Conservation (phyloP, 2,888 invertebrate species). For the Macrophya annulata region DNA sequence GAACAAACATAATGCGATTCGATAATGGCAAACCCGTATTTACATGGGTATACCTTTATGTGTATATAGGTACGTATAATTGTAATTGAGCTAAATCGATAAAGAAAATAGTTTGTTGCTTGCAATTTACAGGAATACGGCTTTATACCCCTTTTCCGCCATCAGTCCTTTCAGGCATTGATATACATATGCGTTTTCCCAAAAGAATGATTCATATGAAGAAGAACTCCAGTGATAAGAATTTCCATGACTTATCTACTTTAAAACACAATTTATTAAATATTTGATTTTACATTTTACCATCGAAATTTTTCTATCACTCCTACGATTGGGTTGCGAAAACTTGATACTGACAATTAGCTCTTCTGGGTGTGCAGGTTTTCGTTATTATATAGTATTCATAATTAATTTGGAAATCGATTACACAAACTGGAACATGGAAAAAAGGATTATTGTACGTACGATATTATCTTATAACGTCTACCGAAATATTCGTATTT, state of each 20-base stretch:
- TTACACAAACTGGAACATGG: not conserved
- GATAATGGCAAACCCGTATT: constrained; percentile 5
- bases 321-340: not conserved
- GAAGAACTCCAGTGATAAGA: too few relatives aligned
- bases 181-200: too few relatives aligned
- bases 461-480: not conserved
- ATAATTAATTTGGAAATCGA: too few relatives aligned
- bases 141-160: not conserved
- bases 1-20: constrained; percentile 5
- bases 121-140: not conserved
- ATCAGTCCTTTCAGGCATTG: too few relatives aligned
- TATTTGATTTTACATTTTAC: not conserved
- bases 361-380: too few relatives aligned
- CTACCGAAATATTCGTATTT: not conserved
- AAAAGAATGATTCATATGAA: too few relatives aligned
- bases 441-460: not conserved
- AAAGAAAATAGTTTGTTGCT: not conserved
- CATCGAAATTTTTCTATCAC: not conserved
- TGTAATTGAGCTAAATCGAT: not conserved
- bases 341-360: not conserved
- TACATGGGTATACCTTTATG: not conserved
- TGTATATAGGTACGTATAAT: not conserved
- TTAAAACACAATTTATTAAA: not conserved
- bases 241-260: too few relatives aligned
- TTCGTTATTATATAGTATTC: too few relatives aligned